phyloP scores from a whole-genome alignment of 2,888 invertebrate species.

The Lithophane semibrunnea region DNA sequence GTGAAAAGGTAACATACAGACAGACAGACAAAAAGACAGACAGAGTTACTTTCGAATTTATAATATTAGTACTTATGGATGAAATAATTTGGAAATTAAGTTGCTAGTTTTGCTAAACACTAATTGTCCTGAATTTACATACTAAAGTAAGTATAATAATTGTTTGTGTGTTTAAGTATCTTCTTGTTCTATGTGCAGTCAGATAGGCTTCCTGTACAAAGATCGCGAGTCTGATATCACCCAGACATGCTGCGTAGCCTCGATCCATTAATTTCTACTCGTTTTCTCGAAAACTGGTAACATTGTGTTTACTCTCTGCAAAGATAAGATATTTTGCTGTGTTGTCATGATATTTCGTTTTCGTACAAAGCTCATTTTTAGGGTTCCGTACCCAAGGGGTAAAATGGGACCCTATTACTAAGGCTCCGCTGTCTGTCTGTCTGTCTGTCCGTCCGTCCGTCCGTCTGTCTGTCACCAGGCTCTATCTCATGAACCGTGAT shows the following conservation, averaged over 20 bases:
- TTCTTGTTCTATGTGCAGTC: slow-evolving; percentile 13
- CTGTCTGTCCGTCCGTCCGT: no score
- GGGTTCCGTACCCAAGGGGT: no score
- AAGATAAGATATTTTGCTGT: slow-evolving; percentile 5
- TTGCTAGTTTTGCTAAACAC: background rate
- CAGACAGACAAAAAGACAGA: no score
- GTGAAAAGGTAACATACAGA: no score
- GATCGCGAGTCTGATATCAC: slow-evolving; percentile 45
- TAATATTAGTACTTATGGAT: no score
- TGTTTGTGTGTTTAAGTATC: background rate
- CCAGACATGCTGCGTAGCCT: slow-evolving; percentile 45
- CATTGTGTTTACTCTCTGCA: slow-evolving; percentile 45
- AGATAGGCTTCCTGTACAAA: slow-evolving; percentile 2
- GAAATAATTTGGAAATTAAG: no score
- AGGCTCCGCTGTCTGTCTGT: no score
- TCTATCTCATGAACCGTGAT: no score
- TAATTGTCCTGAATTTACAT: background rate
- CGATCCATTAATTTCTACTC: slow-evolving; percentile 54
- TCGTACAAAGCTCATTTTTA: background rate
- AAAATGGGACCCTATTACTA: no score
- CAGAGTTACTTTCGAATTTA: no score
- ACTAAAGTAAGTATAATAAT: background rate
- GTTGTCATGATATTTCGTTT: slow-evolving; percentile 1
- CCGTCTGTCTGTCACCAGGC: no score
- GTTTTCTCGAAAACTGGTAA: slow-evolving; percentile 55